phyloP scores from a whole-genome alignment of 2,888 invertebrate genomes.

The Siphonodentalium dalli region DNA sequence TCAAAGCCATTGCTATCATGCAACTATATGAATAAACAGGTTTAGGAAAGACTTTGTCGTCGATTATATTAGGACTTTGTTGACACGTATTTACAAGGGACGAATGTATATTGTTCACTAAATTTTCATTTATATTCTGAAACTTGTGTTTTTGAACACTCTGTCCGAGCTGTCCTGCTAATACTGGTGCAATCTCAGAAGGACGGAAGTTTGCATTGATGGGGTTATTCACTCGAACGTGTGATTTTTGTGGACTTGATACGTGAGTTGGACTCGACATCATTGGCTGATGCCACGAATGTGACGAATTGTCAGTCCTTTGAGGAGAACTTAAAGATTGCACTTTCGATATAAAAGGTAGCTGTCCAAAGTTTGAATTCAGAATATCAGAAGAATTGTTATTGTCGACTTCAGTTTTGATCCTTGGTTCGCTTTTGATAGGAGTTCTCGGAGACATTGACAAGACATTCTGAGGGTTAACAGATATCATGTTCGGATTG shows the following conservation, averaged over 20 bases:
- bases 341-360: too few relatives aligned
- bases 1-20: conserved; percentile 95
- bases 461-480: too few relatives aligned
- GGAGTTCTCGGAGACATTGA: too few relatives aligned
- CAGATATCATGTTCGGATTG: too few relatives aligned
- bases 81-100: conserved; percentile 5
- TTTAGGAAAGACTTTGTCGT: conserved; percentile 76
- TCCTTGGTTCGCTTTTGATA: too few relatives aligned
- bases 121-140: too few relatives aligned
- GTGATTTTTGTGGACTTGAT: conserved; percentile 23
- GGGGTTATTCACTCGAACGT: conserved; percentile 19
- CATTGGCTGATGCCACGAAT: conserved; percentile 26
- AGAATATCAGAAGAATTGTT: too few relatives aligned
- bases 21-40: conserved; percentile 98
- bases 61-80: conserved; percentile 9
- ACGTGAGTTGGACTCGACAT: conserved; percentile 23
- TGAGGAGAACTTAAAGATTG: too few relatives aligned
- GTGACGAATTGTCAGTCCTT: too few relatives aligned
- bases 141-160: conserved; percentile 22
- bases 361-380: too few relatives aligned
- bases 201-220: conserved; percentile 29
- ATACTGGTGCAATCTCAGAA: conserved; percentile 45
- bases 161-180: conserved; percentile 44
- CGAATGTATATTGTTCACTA: neutral
- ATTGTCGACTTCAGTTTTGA: too few relatives aligned